These are phyloP conservation scores for Ctena decussata DNA, from an alignment of 2,888 invertebrate species.

Conservation along the genomic window DNA sequence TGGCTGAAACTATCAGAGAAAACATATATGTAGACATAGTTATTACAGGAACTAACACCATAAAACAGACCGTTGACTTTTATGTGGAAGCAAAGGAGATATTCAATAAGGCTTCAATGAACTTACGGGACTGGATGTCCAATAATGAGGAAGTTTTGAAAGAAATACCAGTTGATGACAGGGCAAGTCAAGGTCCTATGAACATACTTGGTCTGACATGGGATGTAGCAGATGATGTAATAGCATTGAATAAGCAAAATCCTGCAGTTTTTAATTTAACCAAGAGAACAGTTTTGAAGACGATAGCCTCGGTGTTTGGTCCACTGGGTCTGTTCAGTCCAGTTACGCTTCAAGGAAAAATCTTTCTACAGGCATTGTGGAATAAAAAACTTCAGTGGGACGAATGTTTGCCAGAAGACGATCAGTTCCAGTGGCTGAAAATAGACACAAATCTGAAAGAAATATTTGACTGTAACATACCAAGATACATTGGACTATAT, in stretches of 20 bases:
- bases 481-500: no score
- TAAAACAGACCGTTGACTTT: neutral
- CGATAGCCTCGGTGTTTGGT: conserved; percentile 2
- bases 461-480: no score
- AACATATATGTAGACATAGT: conserved; percentile 23
- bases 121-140: conserved; percentile 30
- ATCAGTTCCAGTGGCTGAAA: no score
- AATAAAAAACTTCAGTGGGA: no score
- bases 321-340: no score
- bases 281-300: conserved; percentile 1
- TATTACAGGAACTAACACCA: conserved; percentile 15
- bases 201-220: conserved; percentile 21
- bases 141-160: neutral
- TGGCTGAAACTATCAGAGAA: neutral
- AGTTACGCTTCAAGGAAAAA: conserved; percentile 4
- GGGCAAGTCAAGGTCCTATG: neutral
- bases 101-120: conserved; percentile 14
- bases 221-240: conserved; percentile 1
- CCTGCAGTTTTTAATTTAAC: neutral
- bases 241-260: no score
- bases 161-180: neutral
- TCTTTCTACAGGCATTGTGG: neutral
- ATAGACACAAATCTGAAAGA: no score
- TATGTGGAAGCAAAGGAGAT: conserved; percentile 10
- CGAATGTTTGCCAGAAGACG: no score